Percentiles rank a stretch among this genome's conserved stretches.
phyloP scores from a whole-genome alignment of 2,113 vertebrate species.

The Panthera tigris region DNA sequence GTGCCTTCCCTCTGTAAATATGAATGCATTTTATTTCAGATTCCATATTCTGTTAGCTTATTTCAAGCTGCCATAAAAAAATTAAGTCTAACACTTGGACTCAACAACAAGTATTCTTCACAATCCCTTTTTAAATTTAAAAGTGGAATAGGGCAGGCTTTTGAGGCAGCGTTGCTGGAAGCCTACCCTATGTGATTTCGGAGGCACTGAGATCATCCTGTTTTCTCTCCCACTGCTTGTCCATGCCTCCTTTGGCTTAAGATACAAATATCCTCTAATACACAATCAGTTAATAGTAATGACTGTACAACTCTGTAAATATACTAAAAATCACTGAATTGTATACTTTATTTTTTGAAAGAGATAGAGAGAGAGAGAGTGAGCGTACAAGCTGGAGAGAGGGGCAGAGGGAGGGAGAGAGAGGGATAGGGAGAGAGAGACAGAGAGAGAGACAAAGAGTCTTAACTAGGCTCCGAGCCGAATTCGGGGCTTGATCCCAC shows the following conservation, averaged over 20 bases:
- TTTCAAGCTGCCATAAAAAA: constrained; percentile 43
- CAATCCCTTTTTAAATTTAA: background rate
- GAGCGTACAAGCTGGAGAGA: too few species aligned
- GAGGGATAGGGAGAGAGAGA: too few species aligned
- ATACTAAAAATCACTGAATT: background rate
- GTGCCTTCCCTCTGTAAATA: constrained; percentile 32
- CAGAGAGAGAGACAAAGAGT: too few species aligned
- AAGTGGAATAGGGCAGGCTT: background rate
- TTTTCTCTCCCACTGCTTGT: background rate
- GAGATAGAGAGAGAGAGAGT: too few species aligned
- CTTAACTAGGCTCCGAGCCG: too few species aligned
- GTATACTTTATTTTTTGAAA: background rate
- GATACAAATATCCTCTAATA: background rate
- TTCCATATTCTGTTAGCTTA: constrained; percentile 1
- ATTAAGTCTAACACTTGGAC: background rate
- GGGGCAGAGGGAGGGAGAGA: too few species aligned
- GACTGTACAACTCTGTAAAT: background rate
- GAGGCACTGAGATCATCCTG: background rate
- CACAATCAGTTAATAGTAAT: background rate
- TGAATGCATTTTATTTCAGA: constrained; percentile 23
- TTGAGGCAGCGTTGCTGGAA: background rate
- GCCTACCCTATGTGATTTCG: background rate
- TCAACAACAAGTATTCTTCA: constrained; percentile 11
- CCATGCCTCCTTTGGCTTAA: background rate
- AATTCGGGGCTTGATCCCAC: too few species aligned